phyloP scores from a whole-genome alignment of 2,797 vertebrate genomes.

The Trematocara caparti region DNA sequence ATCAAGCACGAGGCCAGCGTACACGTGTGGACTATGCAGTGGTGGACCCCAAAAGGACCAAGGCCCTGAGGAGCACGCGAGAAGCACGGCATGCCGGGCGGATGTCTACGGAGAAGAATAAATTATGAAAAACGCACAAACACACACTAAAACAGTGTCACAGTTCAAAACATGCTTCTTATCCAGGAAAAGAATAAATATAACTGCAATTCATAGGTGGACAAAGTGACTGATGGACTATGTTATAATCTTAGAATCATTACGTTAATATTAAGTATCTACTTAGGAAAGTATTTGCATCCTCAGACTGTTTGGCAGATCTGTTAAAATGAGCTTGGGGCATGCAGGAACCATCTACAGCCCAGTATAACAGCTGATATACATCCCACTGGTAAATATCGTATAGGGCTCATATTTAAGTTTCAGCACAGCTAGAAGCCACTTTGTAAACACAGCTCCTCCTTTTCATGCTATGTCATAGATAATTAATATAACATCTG shows the following conservation, averaged over 20 bases:
- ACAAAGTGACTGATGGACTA: background rate
- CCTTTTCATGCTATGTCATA: background rate
- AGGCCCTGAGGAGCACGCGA: constrained; percentile 88
- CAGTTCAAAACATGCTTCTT: background rate
- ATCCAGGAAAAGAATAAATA: background rate
- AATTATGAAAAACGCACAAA: constrained; percentile 19
- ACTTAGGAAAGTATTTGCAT: background rate
- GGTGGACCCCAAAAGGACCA: constrained; percentile 88
- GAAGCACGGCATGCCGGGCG: constrained; percentile 91
- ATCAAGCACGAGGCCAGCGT: constrained; percentile 55
- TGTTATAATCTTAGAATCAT: background rate
- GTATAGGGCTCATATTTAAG: background rate
- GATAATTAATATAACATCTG: background rate
- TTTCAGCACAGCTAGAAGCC: background rate
- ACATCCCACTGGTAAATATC: background rate
- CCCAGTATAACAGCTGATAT: background rate
- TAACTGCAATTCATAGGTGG: background rate
- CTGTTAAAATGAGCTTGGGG: background rate
- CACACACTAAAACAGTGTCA: background rate
- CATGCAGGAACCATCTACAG: background rate
- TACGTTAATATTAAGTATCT: rapidly evolving
- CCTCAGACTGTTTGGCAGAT: background rate
- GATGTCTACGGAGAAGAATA: constrained; percentile 85
- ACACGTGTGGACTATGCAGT: constrained; percentile 88
- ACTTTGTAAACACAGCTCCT: background rate